Percentiles rank a stretch among this genome's conserved stretches.
Evolutionary conservation across 1,140 invertebrate genomes (phyloP).

Genomic region (Coenobita brevimanus): DNA sequence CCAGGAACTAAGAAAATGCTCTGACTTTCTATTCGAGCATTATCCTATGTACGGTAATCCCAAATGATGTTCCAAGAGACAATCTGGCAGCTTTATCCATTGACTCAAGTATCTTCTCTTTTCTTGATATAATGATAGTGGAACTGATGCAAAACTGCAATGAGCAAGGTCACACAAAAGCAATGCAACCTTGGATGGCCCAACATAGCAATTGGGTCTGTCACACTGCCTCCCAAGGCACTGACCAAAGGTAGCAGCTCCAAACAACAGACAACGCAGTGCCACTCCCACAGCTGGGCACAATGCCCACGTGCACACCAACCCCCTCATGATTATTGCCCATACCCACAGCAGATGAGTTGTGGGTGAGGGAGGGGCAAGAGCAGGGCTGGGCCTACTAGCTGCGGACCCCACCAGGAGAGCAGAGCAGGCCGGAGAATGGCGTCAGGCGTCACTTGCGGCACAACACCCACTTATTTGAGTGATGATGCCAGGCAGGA

Average conservation of each 20-base stretch:
- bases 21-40: neutral
- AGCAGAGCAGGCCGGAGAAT: conserved; percentile 55
- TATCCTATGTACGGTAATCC: neutral
- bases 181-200: conserved; percentile 48
- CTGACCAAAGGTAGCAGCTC: conserved; percentile 49
- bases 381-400: conserved; percentile 55
- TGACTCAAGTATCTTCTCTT: neutral
- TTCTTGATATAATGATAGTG: neutral
- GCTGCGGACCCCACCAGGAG: conserved; percentile 48
- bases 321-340: conserved; percentile 54
- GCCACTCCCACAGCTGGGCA: conserved; percentile 65
- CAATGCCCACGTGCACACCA: conserved; percentile 60
- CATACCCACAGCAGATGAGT: conserved; percentile 50
- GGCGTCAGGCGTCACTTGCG: conserved; percentile 57
- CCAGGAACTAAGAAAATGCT: neutral
- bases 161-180: conserved; percentile 47
- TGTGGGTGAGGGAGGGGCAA: conserved; percentile 56
- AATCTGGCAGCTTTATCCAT: neutral
- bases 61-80: neutral
- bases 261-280: conserved; percentile 66
- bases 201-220: conserved; percentile 54
- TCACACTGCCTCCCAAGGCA: conserved; percentile 43
- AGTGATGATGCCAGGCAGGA: conserved; percentile 60
- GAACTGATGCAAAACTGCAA: conserved; percentile 40
- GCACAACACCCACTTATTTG: conserved; percentile 59